Base-by-base conservation (phyloP, 2,113 vertebrate genomes). In the Rhinolophus sinicus region DNA sequence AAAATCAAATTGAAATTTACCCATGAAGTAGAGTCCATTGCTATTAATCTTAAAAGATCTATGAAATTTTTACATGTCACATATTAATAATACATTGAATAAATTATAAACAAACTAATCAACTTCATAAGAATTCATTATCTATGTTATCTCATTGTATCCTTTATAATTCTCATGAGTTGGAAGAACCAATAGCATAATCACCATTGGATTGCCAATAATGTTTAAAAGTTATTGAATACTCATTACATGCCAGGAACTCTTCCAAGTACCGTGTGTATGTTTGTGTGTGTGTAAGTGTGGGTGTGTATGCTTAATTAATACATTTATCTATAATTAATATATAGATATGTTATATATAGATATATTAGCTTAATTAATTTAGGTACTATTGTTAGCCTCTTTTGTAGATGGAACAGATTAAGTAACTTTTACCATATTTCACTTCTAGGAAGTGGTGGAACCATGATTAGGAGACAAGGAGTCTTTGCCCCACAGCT, bases 241-340 rank as follows among this genome's bases (percentile, higher is more conserved):
- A 52, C 0, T 28, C 24, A 35, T 1, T 18, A 13, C 1, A 64
- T 4, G 0, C 6, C 8, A 19, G 5, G 33, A 14, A 77, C 8
- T 83, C 50, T 72, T 94, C 26, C 72, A 18, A 81, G 8, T 2
- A 65, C 33, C 30, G 72, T 44, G 22, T 76, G 47, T 50, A 3
- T 50, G 47, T 50, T 10, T 50, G 47, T 50, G 47, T 50, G 47
- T 50, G 47, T 50, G 12, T 50, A 13, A 2, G 12, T 50, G 12
- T 50, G 47, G 1, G 47, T 50, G 47, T 50, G 11, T 50, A 13
- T 50, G 12, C 12, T 50, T 50, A 12, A 13, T 50, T 50, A 50
- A 50, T 50, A 50, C 40, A 44, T 73, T 65, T 69, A 69, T 38
- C 35, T 69, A 35, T n/a, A 65, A 50, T 50, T 24, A 44, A 69